These are phyloP conservation scores for Scaptomyza parva DNA, from an alignment of 2,888 invertebrate species.

Conservation along the genomic window DNA sequence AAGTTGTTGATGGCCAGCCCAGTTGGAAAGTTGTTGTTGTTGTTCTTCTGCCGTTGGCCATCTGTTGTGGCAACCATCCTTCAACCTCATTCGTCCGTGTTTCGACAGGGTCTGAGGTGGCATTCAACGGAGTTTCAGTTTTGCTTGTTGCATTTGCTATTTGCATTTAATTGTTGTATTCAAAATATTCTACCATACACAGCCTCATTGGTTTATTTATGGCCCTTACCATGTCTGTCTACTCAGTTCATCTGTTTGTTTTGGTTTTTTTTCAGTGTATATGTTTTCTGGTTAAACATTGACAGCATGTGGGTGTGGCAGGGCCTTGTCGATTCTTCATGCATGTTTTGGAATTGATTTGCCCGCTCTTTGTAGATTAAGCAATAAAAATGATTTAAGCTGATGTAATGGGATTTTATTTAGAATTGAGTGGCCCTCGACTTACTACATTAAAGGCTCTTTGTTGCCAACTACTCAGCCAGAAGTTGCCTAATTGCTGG, in stretches of 20 bases:
- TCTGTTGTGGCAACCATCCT: conserved; percentile 49
- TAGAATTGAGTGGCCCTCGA: not conserved
- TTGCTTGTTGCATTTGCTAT: conserved; percentile 62
- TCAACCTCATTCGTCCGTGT: conserved; percentile 57
- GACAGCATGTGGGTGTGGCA: conserved; percentile 67
- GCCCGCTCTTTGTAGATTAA: conserved; percentile 19
- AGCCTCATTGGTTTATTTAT: conserved; percentile 46
- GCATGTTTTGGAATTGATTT: conserved; percentile 48
- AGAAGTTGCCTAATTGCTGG: conserved; percentile 20
- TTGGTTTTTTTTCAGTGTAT: not conserved
- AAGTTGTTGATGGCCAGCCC: conserved; percentile 53
- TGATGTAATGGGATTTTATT: conserved; percentile 36
- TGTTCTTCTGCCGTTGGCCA: conserved; percentile 33
- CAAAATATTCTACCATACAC: conserved; percentile 58
- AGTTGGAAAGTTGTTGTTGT: conserved; percentile 52
- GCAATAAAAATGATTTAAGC: conserved; percentile 58
- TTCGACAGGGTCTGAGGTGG: conserved; percentile 10
- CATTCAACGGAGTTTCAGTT: conserved; percentile 13
- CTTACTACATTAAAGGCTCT: not conserved
- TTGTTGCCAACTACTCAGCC: conserved; percentile 31
- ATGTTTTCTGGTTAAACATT: conserved; percentile 36
- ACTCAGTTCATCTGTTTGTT: conserved; percentile 2
- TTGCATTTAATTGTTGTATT: conserved; percentile 79
- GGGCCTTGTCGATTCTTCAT: conserved; percentile 37
- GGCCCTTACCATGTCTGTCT: conserved; percentile 18